Percentiles rank a stretch among this genome's conserved stretches.
Conservation (phyloP, 2,888 invertebrate genomes). For the Hydriomena furcata region DNA sequence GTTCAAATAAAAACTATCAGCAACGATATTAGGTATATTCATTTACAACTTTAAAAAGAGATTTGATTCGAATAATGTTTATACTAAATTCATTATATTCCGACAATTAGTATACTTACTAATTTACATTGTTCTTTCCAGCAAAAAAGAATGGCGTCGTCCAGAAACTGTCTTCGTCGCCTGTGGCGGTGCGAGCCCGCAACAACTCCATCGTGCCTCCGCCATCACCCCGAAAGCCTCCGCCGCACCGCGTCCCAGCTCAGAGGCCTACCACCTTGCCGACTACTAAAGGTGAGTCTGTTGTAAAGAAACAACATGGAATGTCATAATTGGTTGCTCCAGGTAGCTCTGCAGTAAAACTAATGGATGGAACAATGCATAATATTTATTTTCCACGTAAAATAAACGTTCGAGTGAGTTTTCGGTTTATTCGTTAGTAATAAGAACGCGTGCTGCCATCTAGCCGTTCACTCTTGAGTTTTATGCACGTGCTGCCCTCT, state of each 20-base stretch:
- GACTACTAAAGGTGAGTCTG: conserved; percentile 65
- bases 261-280: conserved; percentile 74
- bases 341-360: no score
- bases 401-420: no score
- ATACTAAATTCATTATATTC: no score
- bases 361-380: no score
- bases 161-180: conserved; percentile 73
- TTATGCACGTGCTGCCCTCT: conserved; percentile 32
- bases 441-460: conserved; percentile 8
- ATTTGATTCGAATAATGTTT: no score
- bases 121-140: conserved; percentile 52
- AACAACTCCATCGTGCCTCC: conserved; percentile 68
- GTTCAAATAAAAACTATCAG: no score
- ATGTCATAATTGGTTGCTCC: background rate
- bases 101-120: no score
- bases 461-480: background rate
- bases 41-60: no score
- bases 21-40: no score
- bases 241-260: conserved; percentile 61
- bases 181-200: conserved; percentile 71
- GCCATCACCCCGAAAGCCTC: conserved; percentile 71
- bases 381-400: no score
- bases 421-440: background rate
- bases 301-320: background rate
- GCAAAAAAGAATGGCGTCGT: conserved; percentile 80